Evolutionary conservation across 1,140 invertebrate genomes (phyloP).

Genomic region (Caenorhabditis briggsae): DNA sequence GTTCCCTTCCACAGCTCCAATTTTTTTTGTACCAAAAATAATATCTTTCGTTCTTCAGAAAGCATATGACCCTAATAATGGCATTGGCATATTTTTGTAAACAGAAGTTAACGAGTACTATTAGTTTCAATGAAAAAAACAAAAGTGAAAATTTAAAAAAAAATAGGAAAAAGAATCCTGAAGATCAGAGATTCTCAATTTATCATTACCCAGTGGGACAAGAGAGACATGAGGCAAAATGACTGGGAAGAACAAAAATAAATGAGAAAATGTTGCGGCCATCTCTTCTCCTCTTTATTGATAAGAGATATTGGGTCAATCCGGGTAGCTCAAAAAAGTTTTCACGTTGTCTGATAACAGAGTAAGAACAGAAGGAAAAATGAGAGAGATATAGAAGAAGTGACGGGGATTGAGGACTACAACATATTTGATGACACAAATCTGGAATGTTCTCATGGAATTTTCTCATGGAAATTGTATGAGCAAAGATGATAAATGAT

Average conservation of each 20-base stretch:
- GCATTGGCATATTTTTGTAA: neutral
- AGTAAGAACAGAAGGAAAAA: neutral
- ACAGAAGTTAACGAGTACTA: neutral
- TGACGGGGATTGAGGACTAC: neutral
- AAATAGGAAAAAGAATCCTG: neutral
- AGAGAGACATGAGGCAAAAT: neutral
- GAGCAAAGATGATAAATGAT: neutral
- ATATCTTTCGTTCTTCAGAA: too few relatives aligned
- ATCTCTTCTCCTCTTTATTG: slow-evolving; percentile 15
- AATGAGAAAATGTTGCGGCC: slow-evolving; percentile 7
- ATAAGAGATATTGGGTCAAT: neutral
- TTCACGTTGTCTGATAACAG: slow-evolving; percentile 17
- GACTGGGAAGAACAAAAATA: neutral
- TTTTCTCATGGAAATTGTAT: neutral
- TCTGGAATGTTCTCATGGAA: too few relatives aligned
- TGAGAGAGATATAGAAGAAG: neutral
- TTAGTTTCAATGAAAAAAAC: neutral
- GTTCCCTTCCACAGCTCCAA: too few relatives aligned
- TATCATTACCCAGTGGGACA: neutral
- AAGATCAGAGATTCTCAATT: slow-evolving; percentile 43
- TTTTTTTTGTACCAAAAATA: too few relatives aligned
- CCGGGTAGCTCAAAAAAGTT: neutral
- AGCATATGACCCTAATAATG: neutral
- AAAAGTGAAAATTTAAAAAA: neutral
- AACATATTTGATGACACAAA: neutral